A percentile compares a stretch with the other conserved stretches of the same genome.
These are phyloP conservation scores for Anagyrus pseudococci DNA, from an alignment of 2,888 invertebrate genomes.

Conservation along the genomic window DNA sequence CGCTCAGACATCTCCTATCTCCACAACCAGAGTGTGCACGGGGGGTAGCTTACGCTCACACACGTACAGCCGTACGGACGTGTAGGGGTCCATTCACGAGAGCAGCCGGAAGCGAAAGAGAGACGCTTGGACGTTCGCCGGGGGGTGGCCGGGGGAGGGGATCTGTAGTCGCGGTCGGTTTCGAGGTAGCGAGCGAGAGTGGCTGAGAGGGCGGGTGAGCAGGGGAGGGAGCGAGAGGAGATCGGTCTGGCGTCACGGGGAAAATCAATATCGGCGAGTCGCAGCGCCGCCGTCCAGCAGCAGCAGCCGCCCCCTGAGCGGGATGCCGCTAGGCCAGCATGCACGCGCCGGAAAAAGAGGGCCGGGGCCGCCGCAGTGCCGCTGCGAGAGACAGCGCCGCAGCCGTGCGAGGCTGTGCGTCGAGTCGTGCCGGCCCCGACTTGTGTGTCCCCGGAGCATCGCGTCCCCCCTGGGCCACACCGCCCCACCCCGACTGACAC, in stretches of 20 bases:
- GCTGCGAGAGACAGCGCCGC: no score
- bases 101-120: constrained; percentile 16
- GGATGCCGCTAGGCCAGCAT: constrained; percentile 1
- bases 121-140: background rate
- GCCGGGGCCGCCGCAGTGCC: background rate
- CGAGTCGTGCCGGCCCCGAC: background rate
- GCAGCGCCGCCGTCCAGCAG: constrained; percentile 33
- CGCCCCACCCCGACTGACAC: background rate
- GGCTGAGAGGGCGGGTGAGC: background rate
- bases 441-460: background rate
- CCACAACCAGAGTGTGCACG: background rate
- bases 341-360: constrained; percentile 14
- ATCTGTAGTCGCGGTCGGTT: no score
- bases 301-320: background rate
- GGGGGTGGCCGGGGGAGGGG: background rate
- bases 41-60: no score
- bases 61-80: no score
- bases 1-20: background rate
- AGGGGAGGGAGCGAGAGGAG: constrained; percentile 1
- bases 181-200: background rate
- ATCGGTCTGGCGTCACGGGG: constrained; percentile 29
- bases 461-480: background rate
- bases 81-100: constrained; percentile 11
- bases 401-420: background rate
- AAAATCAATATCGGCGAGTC: constrained; percentile 59